Evolutionary conservation across 2,113 vertebrate genomes (phyloP).

Genomic region (Illadopsis cleaveri): DNA sequence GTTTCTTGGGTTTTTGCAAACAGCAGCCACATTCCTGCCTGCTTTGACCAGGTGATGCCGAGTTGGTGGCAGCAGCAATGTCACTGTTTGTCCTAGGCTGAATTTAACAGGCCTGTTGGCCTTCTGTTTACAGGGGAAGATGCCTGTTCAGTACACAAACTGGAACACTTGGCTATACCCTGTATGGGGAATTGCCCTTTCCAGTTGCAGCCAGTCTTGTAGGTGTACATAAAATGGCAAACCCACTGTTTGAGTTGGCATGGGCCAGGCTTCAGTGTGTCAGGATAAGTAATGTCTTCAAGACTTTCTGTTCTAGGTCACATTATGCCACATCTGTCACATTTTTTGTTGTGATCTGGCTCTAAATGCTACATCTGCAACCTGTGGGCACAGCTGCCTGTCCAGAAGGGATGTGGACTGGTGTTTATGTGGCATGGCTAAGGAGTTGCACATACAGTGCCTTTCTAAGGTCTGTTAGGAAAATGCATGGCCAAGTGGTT

Average conservation of each 20-base stretch:
- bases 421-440: rapidly evolving
- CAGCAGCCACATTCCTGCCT: neutral
- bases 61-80: neutral
- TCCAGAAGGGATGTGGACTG: neutral
- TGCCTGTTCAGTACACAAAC: rapidly evolving
- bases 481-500: neutral
- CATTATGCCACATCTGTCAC: rapidly evolving
- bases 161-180: neutral
- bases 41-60: neutral
- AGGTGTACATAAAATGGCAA: neutral
- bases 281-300: neutral
- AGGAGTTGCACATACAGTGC: neutral
- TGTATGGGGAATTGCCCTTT: neutral
- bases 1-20: neutral
- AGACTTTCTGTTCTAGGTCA: neutral
- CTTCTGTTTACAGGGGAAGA: neutral
- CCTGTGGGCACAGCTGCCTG: neutral
- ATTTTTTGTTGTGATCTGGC: neutral
- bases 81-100: neutral
- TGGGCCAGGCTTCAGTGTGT: neutral
- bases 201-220: rapidly evolving
- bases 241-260: neutral
- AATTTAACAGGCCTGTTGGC: neutral
- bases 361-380: neutral
- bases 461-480: neutral